Evolutionary conservation across 1,140 invertebrate species (phyloP), one percentile per base, ranked within the genome.

Genomic region (Pentalonia nigronervosa): DNA sequence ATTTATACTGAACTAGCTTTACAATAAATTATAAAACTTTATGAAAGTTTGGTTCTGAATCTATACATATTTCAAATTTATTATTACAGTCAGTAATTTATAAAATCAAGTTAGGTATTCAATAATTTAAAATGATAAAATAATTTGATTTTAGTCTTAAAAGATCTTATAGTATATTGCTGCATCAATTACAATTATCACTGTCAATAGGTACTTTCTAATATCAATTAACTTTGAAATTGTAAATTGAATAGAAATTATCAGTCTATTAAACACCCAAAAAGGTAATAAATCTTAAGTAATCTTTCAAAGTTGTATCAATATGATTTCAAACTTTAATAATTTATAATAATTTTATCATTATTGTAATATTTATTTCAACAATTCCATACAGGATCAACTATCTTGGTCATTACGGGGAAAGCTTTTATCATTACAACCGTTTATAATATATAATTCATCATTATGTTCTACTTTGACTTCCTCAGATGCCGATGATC

Each of bases 171-270:
- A 9, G 36, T 23, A 47, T 86, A 86, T 30, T 53, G 21, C 34
- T 89, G n/a, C 34, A 56, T 89, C 48, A 89, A 89, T 89, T 88
- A 88, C 8, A 47, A n/a, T 30, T 87, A 47, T 76, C 47, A 88
- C 30, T 67, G 41, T n/a, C 14, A 67, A 91, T 30, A 34, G 23
- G 48, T 50, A 25, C 23, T 56, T 23, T 83, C 8, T 47, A 17
- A 48, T 76, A 76, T 76, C 20, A 91, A 60, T 76, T 34, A 76
- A 47, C n/a, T 45, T 76, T 47, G 14, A 30, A 48, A 17, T 56
- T 67, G 47, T 2, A 47, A 81, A 25, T 76, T 76, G 9, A 91
- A 83, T 81, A 81, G 9, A 60, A 45, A 81, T 91, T 21, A 41
- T 76, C 56, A 91, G 25, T 45, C 41, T 45, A 45, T 21, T 45